Base-by-base conservation (phyloP, 2,797 vertebrate species). In the Muscicapa striata region DNA sequence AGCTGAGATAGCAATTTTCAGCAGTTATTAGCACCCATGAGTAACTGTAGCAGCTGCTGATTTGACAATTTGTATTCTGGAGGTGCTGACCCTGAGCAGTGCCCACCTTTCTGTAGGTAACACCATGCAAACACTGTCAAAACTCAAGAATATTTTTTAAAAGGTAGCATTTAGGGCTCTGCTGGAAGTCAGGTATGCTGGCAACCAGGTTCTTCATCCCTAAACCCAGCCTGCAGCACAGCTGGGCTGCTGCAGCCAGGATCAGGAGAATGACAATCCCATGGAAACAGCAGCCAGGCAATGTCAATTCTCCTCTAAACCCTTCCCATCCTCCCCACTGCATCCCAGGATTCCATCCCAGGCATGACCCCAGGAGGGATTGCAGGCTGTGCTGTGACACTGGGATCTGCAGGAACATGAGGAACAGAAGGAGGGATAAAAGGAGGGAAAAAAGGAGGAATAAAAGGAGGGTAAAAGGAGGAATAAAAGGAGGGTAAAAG, bases 1-100 rank as follows among this genome's bases (percentile, higher is more conserved):
- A 82, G 67, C 89, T 89, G 80, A 90, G 77, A 27, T 17, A 20
- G 49, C 74, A 88, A 11, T 67, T 95, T 90, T 52, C 45, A 49
- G 0, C 7, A 29, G 58, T 41, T 40, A n/a, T 67, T 11, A 30
- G 20, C 23, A 46, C 46, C 38, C 49, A 15, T 11, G 22, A 34
- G 62, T 19, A 64, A 41, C 19, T 49, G 41, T 1, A 79, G 41
- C 61, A 80, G n/a, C 22, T 59, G 20, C 32, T 55, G 59, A 11
- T 67, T 24, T 32, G 46, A 16, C 34, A 45, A 1, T 27, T 46
- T 61, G 22, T 5, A 1, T 40, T 64, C 34, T 70, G 79, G 45
- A 77, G 57, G 20, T 45, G 77, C 78, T 66, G 74, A 67, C 23
- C 30, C 17, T 32, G 26, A 62, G 64, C 30, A 14, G 2, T 15